Conservation (phyloP, 2,113 vertebrate genomes). For the Puntigrus tetrazona region DNA sequence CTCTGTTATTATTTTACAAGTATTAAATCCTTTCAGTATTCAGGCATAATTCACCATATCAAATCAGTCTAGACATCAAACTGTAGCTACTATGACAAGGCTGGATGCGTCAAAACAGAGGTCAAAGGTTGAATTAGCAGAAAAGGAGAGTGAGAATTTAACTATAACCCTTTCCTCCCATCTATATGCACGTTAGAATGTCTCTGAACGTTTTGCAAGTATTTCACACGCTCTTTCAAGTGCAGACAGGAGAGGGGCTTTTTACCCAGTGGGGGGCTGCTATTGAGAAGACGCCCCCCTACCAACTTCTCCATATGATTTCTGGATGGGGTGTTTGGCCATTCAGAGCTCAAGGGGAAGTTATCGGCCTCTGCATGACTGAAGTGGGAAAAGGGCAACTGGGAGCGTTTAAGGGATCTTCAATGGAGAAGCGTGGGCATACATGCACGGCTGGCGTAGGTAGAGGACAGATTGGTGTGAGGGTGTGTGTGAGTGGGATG, state of each 20-base stretch:
- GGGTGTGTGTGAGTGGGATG: constrained; percentile 60
- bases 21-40: background rate
- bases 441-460: constrained; percentile 66
- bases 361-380: constrained; percentile 67
- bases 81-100: constrained; percentile 37
- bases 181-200: background rate
- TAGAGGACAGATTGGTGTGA: constrained; percentile 62
- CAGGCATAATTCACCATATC: constrained; percentile 42
- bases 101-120: background rate
- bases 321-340: constrained; percentile 46
- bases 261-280: constrained; percentile 37
- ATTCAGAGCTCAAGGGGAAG: constrained; percentile 66
- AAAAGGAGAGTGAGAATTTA: constrained; percentile 20
- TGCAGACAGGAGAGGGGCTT: constrained; percentile 40
- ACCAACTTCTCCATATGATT: background rate
- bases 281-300: constrained; percentile 33
- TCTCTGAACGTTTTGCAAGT: constrained; percentile 31
- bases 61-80: constrained; percentile 37
- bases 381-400: constrained; percentile 69
- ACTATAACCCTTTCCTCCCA: background rate
- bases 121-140: constrained; percentile 40
- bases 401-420: constrained; percentile 63
- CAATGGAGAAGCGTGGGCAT: constrained; percentile 61
- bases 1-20: constrained; percentile 29
- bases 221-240: constrained; percentile 49